Evolutionary conservation across 2,113 vertebrate species (phyloP), one percentile per base, ranked within the genome.

Genomic region (Nesogale talazaci): DNA sequence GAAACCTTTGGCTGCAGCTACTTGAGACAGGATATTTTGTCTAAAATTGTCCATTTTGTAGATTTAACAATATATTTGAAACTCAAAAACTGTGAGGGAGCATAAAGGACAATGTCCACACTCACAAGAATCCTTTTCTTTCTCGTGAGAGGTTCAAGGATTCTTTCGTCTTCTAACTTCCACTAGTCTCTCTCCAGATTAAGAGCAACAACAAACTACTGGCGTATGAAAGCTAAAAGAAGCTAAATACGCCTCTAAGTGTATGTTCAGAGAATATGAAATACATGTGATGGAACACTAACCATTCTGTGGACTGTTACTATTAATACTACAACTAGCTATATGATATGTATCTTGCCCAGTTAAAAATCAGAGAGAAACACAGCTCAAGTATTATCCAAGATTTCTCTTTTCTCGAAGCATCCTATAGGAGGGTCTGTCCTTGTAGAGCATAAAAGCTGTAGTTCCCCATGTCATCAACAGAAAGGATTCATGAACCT

Each of bases 241-340:
- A 88, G 22, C 78, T 72, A 88, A 89, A 86, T 22, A 52, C 46
- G 10, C 14, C 4, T 52, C 4, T 52, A 52, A 52, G 46, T 52
- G 46, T 52, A 52, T 52, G 46, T 52, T 52, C 10, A 52, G 14
- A 52, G 57, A 90, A 70, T 90, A 91, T 87, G 88, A 94, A 92
- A 77, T 57, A 94, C 93, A 84, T 81, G 52, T 78, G 6, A 76
- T 81, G 22, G 77, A 94, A 93, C 57, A 27, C 27, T n/a, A 67
- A 70, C 40, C 63, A 85, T 91, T 57, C n/a, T 84, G 38, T 65
- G 89, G 77, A 23, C 75, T 89, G 38, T 91, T 91, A 56, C 22
- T 22, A 27, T 94, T 34, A 92, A 94, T 84, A 81, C 63, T 69
- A 36, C 36, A 59, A 15, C 57, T 80, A 79, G 25, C 46, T 80